phyloP scores from a whole-genome alignment of 2,888 invertebrate genomes.

The Peribatodes rhomboidaria region DNA sequence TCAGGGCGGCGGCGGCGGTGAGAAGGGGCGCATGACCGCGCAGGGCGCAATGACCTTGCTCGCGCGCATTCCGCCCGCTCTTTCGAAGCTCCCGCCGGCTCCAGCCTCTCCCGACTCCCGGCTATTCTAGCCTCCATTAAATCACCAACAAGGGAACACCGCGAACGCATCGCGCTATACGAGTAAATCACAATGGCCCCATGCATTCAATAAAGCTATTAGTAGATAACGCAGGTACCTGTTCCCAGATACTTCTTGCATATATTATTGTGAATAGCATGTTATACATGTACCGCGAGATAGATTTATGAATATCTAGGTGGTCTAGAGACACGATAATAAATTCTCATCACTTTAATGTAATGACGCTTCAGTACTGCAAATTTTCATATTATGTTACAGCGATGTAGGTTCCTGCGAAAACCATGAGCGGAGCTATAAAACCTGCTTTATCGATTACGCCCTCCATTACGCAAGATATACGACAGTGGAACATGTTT shows the following conservation, averaged over 20 bases:
- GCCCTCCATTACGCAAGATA: constrained; percentile 45
- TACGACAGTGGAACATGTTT: constrained; percentile 39
- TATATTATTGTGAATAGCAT: constrained; percentile 33
- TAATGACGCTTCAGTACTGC: constrained; percentile 12
- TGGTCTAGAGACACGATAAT: constrained; percentile 22
- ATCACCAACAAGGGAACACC: constrained; percentile 54
- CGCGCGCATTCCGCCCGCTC: constrained; percentile 81
- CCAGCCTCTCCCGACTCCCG: constrained; percentile 66
- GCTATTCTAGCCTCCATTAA: constrained; percentile 69
- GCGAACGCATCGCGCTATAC: constrained; percentile 52
- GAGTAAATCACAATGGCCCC: constrained; percentile 48
- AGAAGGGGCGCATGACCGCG: constrained; percentile 83
- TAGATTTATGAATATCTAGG: constrained; percentile 27
- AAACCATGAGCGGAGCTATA: constrained; percentile 2
- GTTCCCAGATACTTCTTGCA: constrained; percentile 34
- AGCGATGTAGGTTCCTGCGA: background rate
- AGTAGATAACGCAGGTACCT: constrained; percentile 40
- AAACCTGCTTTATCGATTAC: constrained; percentile 31
- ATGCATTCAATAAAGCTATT: constrained; percentile 56
- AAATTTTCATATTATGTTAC: constrained; percentile 11
- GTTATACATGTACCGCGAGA: constrained; percentile 7
- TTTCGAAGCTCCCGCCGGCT: constrained; percentile 67
- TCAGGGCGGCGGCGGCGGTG: constrained; percentile 60
- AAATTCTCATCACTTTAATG: constrained; percentile 17
- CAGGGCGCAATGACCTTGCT: constrained; percentile 86